Evolutionary conservation across 2,888 invertebrate genomes (phyloP), one percentile per base, ranked within the genome.

Genomic region (Dioctria linearis): DNA sequence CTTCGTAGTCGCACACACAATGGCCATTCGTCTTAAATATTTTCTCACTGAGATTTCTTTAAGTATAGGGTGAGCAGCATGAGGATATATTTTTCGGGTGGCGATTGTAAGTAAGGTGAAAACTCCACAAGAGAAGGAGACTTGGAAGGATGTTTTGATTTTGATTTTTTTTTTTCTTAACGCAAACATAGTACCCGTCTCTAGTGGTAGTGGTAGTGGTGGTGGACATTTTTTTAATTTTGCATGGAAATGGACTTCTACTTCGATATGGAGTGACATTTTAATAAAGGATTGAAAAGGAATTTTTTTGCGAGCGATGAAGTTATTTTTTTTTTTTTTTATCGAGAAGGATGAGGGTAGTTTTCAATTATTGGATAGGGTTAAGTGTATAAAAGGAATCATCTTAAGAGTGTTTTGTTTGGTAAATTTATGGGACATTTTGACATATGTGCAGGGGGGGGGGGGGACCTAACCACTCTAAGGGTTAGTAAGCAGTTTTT

Each of bases 11-110:
- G 43, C 67, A 67, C 37, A 59, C 42, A 75, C 75, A 59, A 75
- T 75, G 59, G 59, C 75, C 75, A 75, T 75, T 75, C 75, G 75
- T 75, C 75, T 59, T 75, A 75, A 75, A 61, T 59, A 75, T 75
- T 75, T 59, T 75, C 25, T 59, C 59, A 59, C 57, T 43, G 75
- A 59, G 75, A 61, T 61, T 43, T 59, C 9, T 25, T 25, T 25
- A 25, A 25, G 25, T 25, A 25, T 25, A 25, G 25, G 25, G 25
- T 25, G 25, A 25, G 25, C 43, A 11, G 37, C 42, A 39, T 11
- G 6, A 71, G 71, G 40, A 71, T 51, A 71, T 71, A 9, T 54
- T 40, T 9, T 54, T 49, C 71, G 49, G 25, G 59, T 13, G 11
- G 59, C 1, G 59, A n/a, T 1, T 59, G 59, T 59, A 9, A 57